Conservation (phyloP, 1,140 invertebrate species). For the Goniozus legneri region DNA sequence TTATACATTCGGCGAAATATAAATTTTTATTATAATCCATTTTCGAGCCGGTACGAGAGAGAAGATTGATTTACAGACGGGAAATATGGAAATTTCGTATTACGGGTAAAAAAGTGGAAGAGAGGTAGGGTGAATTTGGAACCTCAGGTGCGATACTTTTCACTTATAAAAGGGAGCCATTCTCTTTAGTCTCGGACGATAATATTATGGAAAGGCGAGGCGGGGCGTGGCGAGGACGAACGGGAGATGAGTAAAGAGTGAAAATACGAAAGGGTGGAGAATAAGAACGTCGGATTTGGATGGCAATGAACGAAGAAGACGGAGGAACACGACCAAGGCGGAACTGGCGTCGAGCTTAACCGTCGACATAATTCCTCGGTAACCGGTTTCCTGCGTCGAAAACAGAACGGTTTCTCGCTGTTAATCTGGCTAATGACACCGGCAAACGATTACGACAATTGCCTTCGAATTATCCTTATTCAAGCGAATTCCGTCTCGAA, state of each 20-base stretch:
- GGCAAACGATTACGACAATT: conserved; percentile 8
- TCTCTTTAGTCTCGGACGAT: conserved; percentile 1
- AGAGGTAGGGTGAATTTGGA: conserved; percentile 2
- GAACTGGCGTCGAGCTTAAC: conserved; percentile 37
- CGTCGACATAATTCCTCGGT: conserved; percentile 41
- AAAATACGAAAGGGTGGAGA: not conserved
- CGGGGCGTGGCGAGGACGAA: too few relatives aligned
- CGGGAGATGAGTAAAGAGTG: not conserved
- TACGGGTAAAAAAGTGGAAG: not conserved
- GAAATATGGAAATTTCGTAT: conserved; percentile 8
- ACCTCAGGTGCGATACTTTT: not conserved
- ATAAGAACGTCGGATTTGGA: not conserved
- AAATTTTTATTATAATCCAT: conserved; percentile 1
- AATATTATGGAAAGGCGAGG: not conserved
- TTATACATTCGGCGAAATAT: too few relatives aligned
- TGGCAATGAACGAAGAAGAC: conserved; percentile 20
- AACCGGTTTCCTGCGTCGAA: conserved; percentile 35
- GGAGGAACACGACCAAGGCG: conserved; percentile 46
- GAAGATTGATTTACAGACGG: conserved; percentile 13
- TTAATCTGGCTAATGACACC: conserved; percentile 20
- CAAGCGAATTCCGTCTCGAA: too few relatives aligned
- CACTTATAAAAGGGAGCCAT: not conserved
- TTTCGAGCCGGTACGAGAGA: not conserved
- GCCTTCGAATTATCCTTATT: conserved; percentile 15
- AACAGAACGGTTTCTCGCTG: conserved; percentile 26